Percentiles rank a stretch among this genome's conserved stretches.
phyloP scores from a whole-genome alignment of 64 coral and sea anemone species.

The Montipora sp. region DNA sequence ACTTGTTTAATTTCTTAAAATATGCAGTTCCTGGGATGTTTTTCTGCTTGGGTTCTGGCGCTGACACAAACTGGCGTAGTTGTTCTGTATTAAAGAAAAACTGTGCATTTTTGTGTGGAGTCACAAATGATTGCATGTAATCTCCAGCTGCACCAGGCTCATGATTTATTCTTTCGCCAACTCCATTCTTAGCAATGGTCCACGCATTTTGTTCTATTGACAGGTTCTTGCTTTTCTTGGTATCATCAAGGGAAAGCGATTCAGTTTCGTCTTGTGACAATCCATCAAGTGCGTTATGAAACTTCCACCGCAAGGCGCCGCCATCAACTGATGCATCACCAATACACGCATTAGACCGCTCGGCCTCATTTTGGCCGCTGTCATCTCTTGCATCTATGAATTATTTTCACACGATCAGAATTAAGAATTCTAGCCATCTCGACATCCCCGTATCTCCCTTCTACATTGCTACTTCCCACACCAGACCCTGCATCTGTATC shows the following conservation, averaged over 20 bases:
- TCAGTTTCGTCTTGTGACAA: too few relatives aligned
- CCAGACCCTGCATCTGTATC: slow-evolving; percentile 62
- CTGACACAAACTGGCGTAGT: slow-evolving; percentile 44
- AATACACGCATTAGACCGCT: too few relatives aligned
- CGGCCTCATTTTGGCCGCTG: too few relatives aligned
- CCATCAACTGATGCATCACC: too few relatives aligned
- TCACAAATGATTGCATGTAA: slow-evolving; percentile 24
- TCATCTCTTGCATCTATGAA: too few relatives aligned
- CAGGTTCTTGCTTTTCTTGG: too few relatives aligned
- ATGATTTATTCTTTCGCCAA: not conserved
- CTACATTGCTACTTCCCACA: slow-evolving; percentile 51
- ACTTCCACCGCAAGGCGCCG: too few relatives aligned
- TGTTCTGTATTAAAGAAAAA: slow-evolving; percentile 76
- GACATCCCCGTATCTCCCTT: slow-evolving; percentile 44
- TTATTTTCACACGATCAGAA: too few relatives aligned
- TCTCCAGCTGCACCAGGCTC: slow-evolving; percentile 6
- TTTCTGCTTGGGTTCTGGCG: slow-evolving; percentile 66
- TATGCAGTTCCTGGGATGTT: slow-evolving; percentile 57
- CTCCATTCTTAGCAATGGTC: slow-evolving; percentile 44
- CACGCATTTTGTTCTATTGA: too few relatives aligned
- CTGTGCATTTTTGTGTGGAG: slow-evolving; percentile 47
- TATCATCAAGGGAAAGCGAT: too few relatives aligned
- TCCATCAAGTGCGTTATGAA: too few relatives aligned
- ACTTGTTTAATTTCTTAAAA: slow-evolving; percentile 62
- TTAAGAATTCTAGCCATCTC: too few relatives aligned